These are phyloP conservation scores for Pelagia noctiluca DNA, from an alignment of 30 jellyfish, hydroid and myxozoan species.

Conservation along the genomic window DNA sequence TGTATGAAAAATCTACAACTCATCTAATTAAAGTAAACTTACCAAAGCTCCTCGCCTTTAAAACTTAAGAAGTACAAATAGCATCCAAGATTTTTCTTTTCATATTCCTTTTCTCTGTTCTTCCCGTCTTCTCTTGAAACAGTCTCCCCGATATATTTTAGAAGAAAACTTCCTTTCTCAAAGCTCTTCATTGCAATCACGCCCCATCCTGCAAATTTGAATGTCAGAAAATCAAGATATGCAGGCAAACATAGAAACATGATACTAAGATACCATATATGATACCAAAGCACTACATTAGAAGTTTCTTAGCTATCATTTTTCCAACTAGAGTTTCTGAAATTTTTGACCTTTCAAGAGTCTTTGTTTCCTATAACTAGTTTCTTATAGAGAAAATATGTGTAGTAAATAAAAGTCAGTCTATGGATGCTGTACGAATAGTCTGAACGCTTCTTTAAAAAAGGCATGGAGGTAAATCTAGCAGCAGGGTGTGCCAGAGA, in stretches of 20 bases:
- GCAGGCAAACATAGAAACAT: constrained; percentile 5
- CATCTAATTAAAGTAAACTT: neutral
- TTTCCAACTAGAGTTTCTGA: neutral
- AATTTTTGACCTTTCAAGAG: neutral
- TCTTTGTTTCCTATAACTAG: neutral
- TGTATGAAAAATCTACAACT: neutral
- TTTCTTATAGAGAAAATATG: neutral
- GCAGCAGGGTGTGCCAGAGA: too few species aligned
- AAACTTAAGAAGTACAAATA: neutral
- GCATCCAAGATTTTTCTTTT: neutral
- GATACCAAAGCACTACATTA: neutral
- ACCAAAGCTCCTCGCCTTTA: constrained; percentile 4
- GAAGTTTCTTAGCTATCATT: neutral
- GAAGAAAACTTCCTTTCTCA: constrained; percentile 3
- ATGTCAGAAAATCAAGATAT: neutral
- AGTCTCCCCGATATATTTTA: constrained; percentile 1
- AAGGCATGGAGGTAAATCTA: too few species aligned
- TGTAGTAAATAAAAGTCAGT: neutral
- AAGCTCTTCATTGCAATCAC: constrained; percentile 5
- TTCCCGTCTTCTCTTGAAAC: neutral
- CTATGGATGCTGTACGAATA: constrained; percentile 2
- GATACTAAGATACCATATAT: neutral
- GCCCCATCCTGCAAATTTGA: constrained; percentile 2
- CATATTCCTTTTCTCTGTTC: neutral
- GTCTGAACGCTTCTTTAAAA: too few species aligned